Evolutionary conservation across 2,113 vertebrate genomes (phyloP).

Genomic region (Psittacus erithacus): DNA sequence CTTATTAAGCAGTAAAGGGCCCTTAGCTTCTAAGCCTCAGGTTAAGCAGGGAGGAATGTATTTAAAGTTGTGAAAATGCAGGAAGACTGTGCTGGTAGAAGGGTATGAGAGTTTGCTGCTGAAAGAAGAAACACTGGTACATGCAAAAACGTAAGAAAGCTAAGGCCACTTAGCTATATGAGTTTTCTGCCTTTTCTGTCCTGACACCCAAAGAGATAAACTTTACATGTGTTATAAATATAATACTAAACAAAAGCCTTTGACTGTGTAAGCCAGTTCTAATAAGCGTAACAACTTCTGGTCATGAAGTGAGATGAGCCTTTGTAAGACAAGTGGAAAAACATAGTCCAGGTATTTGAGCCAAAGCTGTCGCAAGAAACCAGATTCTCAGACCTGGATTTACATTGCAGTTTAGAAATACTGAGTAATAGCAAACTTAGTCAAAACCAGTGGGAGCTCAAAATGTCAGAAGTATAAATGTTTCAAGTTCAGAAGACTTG

Average conservation of each 20-base stretch:
- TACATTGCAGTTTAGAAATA: not conserved
- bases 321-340: not conserved
- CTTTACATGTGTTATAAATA: not conserved
- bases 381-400: not conserved
- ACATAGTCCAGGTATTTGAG: not conserved
- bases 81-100: not conserved
- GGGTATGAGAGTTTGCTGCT: not conserved
- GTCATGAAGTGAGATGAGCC: not conserved
- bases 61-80: not conserved
- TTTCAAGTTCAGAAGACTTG: not conserved
- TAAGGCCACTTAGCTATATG: not conserved
- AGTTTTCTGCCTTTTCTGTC: not conserved
- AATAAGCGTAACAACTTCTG: not conserved
- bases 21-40: not conserved
- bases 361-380: not conserved
- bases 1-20: not conserved
- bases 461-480: not conserved
- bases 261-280: not conserved
- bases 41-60: not conserved
- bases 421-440: not conserved
- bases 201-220: not conserved
- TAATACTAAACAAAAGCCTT: not conserved
- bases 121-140: not conserved
- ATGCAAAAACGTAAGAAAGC: not conserved
- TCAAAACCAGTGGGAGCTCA: not conserved